Conservation (phyloP, 1,140 invertebrate genomes). For the Drosophila athabasca region DNA sequence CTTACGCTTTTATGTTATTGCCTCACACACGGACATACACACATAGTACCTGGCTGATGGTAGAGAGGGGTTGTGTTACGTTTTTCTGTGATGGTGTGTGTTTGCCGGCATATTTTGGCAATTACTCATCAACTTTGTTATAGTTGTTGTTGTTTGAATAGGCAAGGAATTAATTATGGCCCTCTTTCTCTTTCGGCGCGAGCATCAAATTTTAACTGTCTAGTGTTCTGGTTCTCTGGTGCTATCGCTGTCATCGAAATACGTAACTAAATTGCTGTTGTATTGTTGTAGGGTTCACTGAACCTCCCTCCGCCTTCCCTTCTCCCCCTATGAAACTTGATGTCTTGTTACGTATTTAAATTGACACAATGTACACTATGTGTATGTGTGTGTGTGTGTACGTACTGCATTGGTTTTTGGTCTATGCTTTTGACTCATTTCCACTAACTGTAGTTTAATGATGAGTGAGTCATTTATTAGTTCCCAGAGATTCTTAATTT, state of each 20-base stretch:
- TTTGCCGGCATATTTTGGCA: constrained; percentile 56
- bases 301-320: constrained; percentile 16
- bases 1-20: constrained; percentile 66
- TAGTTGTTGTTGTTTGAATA: constrained; percentile 37
- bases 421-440: constrained; percentile 30
- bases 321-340: constrained; percentile 45
- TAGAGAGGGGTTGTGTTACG: constrained; percentile 27
- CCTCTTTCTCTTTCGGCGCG: constrained; percentile 12
- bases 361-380: constrained; percentile 22
- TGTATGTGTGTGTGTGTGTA: constrained; percentile 5
- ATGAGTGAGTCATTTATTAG: constrained; percentile 48
- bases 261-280: constrained; percentile 26
- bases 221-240: neutral
- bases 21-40: neutral
- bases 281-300: constrained; percentile 37
- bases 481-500: constrained; percentile 28
- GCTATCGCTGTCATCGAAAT: constrained; percentile 45
- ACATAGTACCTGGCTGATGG: constrained; percentile 29
- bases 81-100: constrained; percentile 29
- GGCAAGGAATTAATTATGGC: constrained; percentile 50
- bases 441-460: constrained; percentile 26
- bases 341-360: constrained; percentile 53
- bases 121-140: constrained; percentile 61
- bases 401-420: constrained; percentile 37
- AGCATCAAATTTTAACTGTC: constrained; percentile 24